Percentiles rank a stretch among this genome's conserved stretches.
Evolutionary conservation across 2,888 invertebrate genomes (phyloP).

Genomic region (Apoda limacodes): DNA sequence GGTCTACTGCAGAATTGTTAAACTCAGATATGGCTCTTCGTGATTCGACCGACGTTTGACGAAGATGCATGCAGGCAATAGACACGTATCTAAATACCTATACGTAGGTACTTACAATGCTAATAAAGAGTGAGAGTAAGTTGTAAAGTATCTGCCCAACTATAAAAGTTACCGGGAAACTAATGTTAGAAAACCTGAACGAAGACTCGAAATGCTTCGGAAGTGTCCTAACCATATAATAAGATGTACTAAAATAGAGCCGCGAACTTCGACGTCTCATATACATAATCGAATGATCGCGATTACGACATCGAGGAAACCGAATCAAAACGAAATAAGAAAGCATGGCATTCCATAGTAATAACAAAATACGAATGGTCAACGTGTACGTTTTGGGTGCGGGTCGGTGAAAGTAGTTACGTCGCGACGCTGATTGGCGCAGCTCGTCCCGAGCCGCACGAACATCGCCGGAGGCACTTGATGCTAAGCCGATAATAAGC

Average conservation of each 20-base stretch:
- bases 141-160: too few species aligned
- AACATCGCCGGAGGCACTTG: constrained; percentile 1
- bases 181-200: too few species aligned
- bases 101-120: too few species aligned
- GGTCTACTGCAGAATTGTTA: too few species aligned
- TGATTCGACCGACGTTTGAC: too few species aligned
- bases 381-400: constrained; percentile 26
- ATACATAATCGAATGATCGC: constrained; percentile 26
- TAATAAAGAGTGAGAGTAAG: too few species aligned
- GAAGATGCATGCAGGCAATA: too few species aligned
- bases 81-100: too few species aligned
- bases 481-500: constrained; percentile 2
- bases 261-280: constrained; percentile 47
- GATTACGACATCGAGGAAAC: constrained; percentile 45
- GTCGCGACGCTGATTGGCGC: constrained; percentile 35
- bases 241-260: constrained; percentile 17
- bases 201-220: too few species aligned
- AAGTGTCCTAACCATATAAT: neutral
- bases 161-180: too few species aligned
- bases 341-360: constrained; percentile 57
- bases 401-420: constrained; percentile 55
- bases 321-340: constrained; percentile 52
- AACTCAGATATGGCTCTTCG: too few species aligned
- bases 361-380: constrained; percentile 38
- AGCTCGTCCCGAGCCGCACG: constrained; percentile 1